Conservation (phyloP, 2,888 invertebrate genomes). For the Ellobium chinense region DNA sequence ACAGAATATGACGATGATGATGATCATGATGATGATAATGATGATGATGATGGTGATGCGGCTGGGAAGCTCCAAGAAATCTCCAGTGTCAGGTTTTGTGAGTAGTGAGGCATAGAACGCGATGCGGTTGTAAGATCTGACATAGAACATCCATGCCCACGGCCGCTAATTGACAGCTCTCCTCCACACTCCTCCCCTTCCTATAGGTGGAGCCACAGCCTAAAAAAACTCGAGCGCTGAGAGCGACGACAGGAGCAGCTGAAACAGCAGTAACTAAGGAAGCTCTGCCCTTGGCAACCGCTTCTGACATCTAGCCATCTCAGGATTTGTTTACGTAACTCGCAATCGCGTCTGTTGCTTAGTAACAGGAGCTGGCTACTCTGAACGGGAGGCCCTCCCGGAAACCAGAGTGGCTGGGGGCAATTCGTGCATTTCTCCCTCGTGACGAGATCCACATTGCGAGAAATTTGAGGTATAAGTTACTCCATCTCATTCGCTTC, state of each 20-base stretch:
- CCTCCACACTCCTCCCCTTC: too few relatives aligned
- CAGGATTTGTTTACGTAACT: constrained; percentile 43
- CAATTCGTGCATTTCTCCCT: neutral
- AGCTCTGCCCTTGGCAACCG: constrained; percentile 43
- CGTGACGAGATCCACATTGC: constrained; percentile 17
- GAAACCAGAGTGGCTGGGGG: constrained; percentile 25
- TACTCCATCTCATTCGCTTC: neutral
- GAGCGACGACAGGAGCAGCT: constrained; percentile 20
- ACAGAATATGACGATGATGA: too few relatives aligned
- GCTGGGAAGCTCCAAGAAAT: too few relatives aligned
- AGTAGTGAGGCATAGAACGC: too few relatives aligned
- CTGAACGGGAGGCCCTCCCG: constrained; percentile 27
- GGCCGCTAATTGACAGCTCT: constrained; percentile 12
- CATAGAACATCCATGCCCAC: neutral
- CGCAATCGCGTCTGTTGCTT: constrained; percentile 44
- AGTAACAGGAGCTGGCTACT: constrained; percentile 46
- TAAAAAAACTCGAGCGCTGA: neutral
- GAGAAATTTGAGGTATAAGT: neutral
- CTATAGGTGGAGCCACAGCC: neutral
- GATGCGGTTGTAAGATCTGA: neutral
- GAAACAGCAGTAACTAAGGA: constrained; percentile 44
- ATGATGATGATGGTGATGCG: too few relatives aligned
- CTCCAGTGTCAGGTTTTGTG: too few relatives aligned
- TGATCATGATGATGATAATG: too few relatives aligned
- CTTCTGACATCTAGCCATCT: constrained; percentile 38